phyloP scores from a whole-genome alignment of 2,797 vertebrate species.

The Siniperca undulata region DNA sequence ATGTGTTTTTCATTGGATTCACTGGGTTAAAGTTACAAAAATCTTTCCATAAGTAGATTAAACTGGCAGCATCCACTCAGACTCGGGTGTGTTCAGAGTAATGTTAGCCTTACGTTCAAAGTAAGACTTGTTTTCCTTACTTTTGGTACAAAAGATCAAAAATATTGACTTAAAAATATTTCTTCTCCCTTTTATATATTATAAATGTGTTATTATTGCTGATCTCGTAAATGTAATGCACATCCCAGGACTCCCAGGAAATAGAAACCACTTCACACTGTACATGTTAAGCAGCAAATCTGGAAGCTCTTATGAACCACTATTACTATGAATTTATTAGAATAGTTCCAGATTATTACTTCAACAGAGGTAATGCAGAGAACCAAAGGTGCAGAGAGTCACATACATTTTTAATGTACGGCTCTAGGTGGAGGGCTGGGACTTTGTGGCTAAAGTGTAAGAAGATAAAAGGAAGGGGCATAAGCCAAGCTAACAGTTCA shows the following conservation, averaged over 20 bases:
- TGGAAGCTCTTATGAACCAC: slow-evolving; percentile 43
- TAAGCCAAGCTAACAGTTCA: slow-evolving; percentile 46
- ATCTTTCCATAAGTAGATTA: slow-evolving; percentile 65
- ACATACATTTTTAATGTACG: slow-evolving; percentile 35
- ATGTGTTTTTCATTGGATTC: slow-evolving; percentile 55
- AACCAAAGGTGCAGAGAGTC: slow-evolving; percentile 40
- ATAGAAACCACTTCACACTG: slow-evolving; percentile 24
- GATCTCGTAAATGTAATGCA: slow-evolving; percentile 28
- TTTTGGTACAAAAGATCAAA: background rate
- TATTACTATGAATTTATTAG: slow-evolving; percentile 27
- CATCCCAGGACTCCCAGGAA: slow-evolving; percentile 34
- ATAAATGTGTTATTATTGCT: slow-evolving; percentile 34
- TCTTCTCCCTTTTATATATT: background rate
- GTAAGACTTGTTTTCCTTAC: slow-evolving; percentile 8
- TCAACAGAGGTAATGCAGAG: slow-evolving; percentile 15
- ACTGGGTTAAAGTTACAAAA: slow-evolving; percentile 61
- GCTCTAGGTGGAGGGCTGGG: slow-evolving; percentile 30
- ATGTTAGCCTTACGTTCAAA: slow-evolving; percentile 15
- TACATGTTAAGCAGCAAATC: slow-evolving; percentile 38
- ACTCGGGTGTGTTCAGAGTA: slow-evolving; percentile 14
- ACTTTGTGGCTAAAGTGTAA: slow-evolving; percentile 35
- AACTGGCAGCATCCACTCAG: slow-evolving; percentile 65
- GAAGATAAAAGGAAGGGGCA: slow-evolving; percentile 49
- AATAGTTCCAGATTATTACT: slow-evolving; percentile 41
- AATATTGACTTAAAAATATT: slow-evolving; percentile 9